Percentiles rank a stretch among this genome's conserved stretches.
Conservation (phyloP, 2,888 invertebrate genomes). For the Lasioglossum morio region DNA sequence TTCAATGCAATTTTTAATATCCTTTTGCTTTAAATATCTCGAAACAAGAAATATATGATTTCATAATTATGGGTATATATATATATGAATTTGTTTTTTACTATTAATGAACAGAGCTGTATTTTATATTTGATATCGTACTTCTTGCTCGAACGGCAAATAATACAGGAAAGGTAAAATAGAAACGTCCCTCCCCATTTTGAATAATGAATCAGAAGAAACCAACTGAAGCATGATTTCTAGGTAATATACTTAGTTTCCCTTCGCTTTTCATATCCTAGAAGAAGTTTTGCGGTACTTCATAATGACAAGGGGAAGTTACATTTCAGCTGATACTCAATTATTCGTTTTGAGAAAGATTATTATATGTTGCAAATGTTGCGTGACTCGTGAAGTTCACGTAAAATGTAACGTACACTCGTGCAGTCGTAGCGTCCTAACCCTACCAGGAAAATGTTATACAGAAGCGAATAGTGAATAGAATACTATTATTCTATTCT, state of each 20-base stretch:
- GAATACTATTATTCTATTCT: no score
- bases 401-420: neutral
- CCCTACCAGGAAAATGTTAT: no score
- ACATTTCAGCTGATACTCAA: neutral
- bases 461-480: neutral
- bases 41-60: no score
- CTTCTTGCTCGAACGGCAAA: neutral
- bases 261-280: neutral
- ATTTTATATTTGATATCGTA: no score
- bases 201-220: neutral
- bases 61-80: no score
- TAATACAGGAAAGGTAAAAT: neutral
- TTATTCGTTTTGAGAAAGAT: neutral
- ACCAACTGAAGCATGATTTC: neutral
- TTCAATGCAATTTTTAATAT: no score
- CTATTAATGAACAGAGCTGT: no score
- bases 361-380: constrained; percentile 2
- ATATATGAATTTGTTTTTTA: no score
- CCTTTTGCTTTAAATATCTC: no score
- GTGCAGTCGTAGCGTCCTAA: neutral
- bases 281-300: neutral
- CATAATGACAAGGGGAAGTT: neutral
- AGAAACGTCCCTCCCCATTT: neutral
- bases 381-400: neutral
- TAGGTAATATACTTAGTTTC: neutral